phyloP scores from a whole-genome alignment of 2,113 vertebrate species.

The Okapia johnstoni region DNA sequence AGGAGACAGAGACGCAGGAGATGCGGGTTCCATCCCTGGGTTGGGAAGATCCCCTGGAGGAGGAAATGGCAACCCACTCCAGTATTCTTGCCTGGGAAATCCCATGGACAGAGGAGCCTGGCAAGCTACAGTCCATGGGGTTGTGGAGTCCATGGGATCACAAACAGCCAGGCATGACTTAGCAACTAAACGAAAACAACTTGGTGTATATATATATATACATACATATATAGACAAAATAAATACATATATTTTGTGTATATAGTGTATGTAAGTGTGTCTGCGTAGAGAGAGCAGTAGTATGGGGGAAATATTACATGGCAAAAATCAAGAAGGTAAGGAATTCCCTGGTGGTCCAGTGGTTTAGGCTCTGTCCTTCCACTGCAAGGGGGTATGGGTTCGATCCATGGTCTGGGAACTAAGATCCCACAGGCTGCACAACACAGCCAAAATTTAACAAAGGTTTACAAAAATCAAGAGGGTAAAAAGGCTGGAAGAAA shows the following conservation, averaged over 20 bases:
- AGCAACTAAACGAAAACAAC: not conserved
- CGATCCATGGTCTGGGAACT: not conserved
- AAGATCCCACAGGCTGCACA: not conserved
- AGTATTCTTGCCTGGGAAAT: not conserved
- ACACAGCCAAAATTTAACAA: not conserved
- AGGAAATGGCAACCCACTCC: not conserved
- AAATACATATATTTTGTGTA: not conserved
- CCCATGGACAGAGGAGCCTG: not conserved
- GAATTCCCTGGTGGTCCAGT: not conserved
- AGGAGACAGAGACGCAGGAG: not conserved
- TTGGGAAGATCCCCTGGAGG: not conserved
- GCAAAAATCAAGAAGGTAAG: not conserved
- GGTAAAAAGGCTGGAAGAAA: not conserved
- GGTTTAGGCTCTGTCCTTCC: not conserved
- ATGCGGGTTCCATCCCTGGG: not conserved
- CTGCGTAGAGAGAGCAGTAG: not conserved
- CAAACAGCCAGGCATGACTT: not conserved
- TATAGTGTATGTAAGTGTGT: not conserved
- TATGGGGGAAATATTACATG: not conserved
- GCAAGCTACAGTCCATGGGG: not conserved
- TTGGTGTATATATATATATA: not conserved
- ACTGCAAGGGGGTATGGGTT: not conserved
- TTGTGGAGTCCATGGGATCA: not conserved
- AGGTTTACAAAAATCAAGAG: not conserved
- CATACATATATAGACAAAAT: not conserved